Conservation (phyloP, 2,113 vertebrate species). For the Rhea americana region DNA sequence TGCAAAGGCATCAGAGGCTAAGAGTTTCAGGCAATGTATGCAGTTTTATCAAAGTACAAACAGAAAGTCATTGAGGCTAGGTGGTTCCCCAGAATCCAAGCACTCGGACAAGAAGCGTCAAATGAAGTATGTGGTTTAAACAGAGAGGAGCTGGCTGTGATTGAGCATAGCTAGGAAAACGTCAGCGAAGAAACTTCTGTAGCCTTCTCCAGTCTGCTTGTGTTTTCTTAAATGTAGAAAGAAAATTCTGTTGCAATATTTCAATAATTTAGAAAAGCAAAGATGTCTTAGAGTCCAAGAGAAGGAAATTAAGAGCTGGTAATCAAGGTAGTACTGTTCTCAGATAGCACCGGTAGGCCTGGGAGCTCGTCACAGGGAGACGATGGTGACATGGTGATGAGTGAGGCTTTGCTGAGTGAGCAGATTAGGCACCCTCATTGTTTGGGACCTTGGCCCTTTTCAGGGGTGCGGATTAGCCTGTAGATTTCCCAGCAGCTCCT, state of each 20-base stretch:
- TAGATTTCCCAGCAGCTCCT: no score
- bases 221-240: not conserved
- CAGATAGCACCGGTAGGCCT: not conserved
- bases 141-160: not conserved
- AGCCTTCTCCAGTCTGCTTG: not conserved
- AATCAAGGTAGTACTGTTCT: not conserved
- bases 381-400: no score
- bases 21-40: not conserved
- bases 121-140: not conserved
- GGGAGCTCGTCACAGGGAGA: not conserved
- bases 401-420: not conserved
- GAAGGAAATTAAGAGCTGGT: not conserved
- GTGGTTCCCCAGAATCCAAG: no score
- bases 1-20: not conserved
- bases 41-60: not conserved
- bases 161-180: not conserved
- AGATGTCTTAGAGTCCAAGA: not conserved
- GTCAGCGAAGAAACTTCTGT: not conserved
- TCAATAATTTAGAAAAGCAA: not conserved
- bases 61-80: not conserved
- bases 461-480: not conserved
- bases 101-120: not conserved
- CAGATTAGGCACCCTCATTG: no score
- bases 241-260: not conserved
- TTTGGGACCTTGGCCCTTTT: not conserved